Evolutionary conservation across 2,113 vertebrate species (phyloP).

Genomic region (Oreochromis aureus): DNA sequence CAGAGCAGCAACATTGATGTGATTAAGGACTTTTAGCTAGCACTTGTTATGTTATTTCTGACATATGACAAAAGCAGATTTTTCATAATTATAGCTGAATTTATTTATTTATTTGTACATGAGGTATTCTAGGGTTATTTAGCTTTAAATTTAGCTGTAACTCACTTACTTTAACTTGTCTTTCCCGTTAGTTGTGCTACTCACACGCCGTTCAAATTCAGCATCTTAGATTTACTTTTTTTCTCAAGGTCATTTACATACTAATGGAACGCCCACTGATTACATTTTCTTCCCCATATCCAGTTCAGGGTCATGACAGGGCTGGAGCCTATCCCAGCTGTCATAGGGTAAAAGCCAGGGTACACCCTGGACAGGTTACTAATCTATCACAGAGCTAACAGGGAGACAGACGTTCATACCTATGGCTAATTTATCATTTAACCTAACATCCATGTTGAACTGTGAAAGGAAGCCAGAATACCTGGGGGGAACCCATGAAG

Average conservation of each 20-base stretch:
- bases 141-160: not conserved
- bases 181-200: not conserved
- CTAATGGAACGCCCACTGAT: not conserved
- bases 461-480: not conserved
- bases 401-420: not conserved
- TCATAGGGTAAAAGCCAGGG: not conserved
- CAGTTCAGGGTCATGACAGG: not conserved
- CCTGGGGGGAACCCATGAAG: accelerated
- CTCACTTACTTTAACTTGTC: not conserved
- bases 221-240: not conserved
- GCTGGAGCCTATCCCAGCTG: not conserved
- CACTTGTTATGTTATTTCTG: accelerated
- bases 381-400: not conserved
- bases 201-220: not conserved
- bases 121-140: not conserved
- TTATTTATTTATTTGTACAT: not conserved
- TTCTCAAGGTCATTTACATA: not conserved
- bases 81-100: not conserved
- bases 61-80: not conserved
- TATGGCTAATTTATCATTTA: not conserved
- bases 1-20: not conserved
- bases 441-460: accelerated
- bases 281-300: not conserved
- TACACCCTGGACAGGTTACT: not conserved
- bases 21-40: not conserved